These are phyloP conservation scores for Colossoma macropomum DNA, from an alignment of 2,113 vertebrate genomes.

Conservation along the genomic window DNA sequence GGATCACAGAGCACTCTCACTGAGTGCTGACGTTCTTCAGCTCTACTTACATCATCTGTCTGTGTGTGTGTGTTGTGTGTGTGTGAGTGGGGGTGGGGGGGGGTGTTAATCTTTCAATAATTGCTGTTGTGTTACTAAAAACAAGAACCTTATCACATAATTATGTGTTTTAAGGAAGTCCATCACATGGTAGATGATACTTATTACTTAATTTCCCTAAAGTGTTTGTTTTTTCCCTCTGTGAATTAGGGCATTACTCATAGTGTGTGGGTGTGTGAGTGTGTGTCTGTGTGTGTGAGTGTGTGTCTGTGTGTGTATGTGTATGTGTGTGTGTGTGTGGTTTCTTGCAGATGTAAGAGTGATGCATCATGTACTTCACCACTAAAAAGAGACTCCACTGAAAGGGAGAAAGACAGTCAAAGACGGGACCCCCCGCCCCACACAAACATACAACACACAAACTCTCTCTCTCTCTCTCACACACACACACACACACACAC, in stretches of 20 bases:
- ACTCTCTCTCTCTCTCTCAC: background rate
- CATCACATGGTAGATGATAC: conserved; percentile 22
- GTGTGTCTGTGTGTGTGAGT: conserved; percentile 37
- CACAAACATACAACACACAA: too few species aligned
- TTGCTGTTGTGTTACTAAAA: background rate
- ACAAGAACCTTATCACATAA: conserved; percentile 29
- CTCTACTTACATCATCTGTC: background rate
- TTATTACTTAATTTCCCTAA: conserved; percentile 28
- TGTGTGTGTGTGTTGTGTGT: background rate
- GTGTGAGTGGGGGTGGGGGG: background rate
- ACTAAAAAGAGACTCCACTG: conserved; percentile 48
- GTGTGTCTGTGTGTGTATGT: conserved; percentile 29
- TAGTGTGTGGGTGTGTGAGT: conserved; percentile 21
- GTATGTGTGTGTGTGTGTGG: conserved; percentile 39
- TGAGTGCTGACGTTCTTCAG: background rate
- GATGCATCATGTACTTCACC: conserved; percentile 46
- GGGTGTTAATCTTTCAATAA: background rate
- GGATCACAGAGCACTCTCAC: background rate
- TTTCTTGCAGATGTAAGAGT: conserved; percentile 42
- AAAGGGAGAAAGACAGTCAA: conserved; percentile 31
- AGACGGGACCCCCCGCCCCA: conserved; percentile 22
- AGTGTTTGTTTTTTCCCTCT: conserved; percentile 27
- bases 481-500: conserved; percentile 41
- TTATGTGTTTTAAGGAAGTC: conserved; percentile 31
- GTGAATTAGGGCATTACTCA: conserved; percentile 11